Conservation (phyloP, 2,113 vertebrate genomes). For the Lontra canadensis region DNA sequence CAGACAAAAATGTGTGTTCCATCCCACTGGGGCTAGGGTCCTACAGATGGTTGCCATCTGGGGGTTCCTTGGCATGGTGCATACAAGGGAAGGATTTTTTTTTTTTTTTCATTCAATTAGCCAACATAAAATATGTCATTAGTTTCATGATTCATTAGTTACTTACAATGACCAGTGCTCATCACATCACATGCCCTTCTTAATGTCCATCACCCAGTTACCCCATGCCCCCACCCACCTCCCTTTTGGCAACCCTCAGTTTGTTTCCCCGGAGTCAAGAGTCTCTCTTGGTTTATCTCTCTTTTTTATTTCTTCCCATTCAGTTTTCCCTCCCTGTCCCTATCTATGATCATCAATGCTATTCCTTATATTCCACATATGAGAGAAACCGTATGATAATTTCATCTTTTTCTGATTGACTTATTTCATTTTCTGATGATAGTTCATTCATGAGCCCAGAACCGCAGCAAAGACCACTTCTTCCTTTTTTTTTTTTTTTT, state of each 20-base stretch:
- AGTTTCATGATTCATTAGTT: background rate
- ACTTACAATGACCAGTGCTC: background rate
- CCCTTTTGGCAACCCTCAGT: background rate
- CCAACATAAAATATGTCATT: background rate
- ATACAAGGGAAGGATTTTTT: background rate
- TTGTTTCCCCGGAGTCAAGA: background rate
- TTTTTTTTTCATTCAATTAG: background rate
- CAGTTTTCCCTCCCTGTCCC: background rate
- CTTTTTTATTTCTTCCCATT: background rate
- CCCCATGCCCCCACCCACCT: background rate
- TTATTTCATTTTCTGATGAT: background rate
- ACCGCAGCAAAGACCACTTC: background rate
- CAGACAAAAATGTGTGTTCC: background rate
- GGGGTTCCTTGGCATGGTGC: too few relatives aligned
- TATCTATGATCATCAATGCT: background rate
- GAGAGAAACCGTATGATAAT: background rate
- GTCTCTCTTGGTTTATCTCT: background rate
- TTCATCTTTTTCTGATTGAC: background rate
- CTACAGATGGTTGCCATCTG: background rate
- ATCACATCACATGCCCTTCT: too few relatives aligned
- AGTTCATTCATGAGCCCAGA: background rate
- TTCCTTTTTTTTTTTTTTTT: background rate
- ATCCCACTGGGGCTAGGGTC: background rate
- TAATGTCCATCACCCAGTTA: too few relatives aligned
- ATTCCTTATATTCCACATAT: background rate